Evolutionary conservation across 2,113 vertebrate genomes (phyloP), one percentile per base, ranked within the genome.

Genomic region (Junco hyemalis): DNA sequence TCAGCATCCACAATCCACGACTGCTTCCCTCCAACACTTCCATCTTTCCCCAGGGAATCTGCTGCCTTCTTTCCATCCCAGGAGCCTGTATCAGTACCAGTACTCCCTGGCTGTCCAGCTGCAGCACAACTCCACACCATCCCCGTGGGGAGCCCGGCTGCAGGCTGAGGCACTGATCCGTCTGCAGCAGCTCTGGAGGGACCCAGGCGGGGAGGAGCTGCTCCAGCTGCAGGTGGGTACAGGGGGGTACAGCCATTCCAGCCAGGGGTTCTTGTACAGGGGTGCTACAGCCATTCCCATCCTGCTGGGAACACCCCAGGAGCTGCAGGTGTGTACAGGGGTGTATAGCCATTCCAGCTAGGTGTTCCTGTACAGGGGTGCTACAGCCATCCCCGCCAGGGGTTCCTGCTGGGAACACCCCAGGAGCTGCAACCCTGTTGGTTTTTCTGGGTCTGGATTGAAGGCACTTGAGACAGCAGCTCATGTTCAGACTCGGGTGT

Each of bases 211-310:
- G 20, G 94, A 96, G 9, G 96, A 97, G 70, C 94, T 98, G 47
- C 92, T 98, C 35, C 96, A 94, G 70, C 4, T 98, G 53, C 96
- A 98, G 95, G 97, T 98, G 51, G 3, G 90, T 74, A 3, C n/a
- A 23, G 68, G 64, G 26, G 18, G 25, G 21, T 16, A 6, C 25
- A 50, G 25, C 48, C 48, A 50, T 50, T 9, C 48, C 14, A 16
- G 48, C 25, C 94, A 98, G 95, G 97, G 5, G n/a, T n/a, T n/a
- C n/a, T n/a, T n/a, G n/a, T 47, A 47, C 45, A 47, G 45, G 20
- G 45, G 47, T 24, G 12, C 38, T 2, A 18, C 76, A 90, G 12
- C 57, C 36, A 13, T 4, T 19, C n/a, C 17, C 21, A 19, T 50
- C 48, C 48, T 53, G 51, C 50, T 26, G 24, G 48, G 48, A 50